phyloP scores from a whole-genome alignment of 2,113 vertebrate genomes.

The Nesoenas mayeri region DNA sequence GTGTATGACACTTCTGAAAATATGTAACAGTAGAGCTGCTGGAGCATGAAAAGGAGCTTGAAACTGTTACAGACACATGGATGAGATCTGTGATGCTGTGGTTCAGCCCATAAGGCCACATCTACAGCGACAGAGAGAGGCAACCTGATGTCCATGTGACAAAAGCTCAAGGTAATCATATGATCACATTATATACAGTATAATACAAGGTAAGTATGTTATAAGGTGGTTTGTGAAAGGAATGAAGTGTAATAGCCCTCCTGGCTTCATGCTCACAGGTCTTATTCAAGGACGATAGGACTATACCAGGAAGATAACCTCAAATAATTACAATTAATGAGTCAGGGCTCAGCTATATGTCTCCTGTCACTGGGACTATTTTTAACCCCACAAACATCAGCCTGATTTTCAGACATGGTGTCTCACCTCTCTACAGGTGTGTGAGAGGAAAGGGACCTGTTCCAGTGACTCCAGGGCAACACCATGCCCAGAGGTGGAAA shows the following conservation, averaged over 20 bases:
- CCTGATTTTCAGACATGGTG: background rate
- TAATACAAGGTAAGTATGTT: background rate
- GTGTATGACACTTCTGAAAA: background rate
- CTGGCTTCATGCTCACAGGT: background rate
- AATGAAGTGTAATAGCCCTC: background rate
- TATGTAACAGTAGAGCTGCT: background rate
- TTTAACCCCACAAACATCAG: background rate
- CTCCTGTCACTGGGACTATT: background rate
- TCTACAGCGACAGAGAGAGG: background rate
- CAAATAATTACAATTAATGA: background rate
- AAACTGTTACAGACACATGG: background rate
- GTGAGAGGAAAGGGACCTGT: background rate
- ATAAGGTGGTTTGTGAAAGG: background rate
- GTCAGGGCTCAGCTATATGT: background rate
- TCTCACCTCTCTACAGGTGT: background rate
- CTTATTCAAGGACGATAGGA: background rate
- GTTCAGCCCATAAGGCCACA: background rate
- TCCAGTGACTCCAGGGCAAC: background rate
- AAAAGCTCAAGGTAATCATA: background rate
- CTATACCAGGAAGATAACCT: background rate
- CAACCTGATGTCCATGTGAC: background rate
- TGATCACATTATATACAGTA: background rate
- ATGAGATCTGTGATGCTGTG: background rate
- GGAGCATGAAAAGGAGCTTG: background rate
- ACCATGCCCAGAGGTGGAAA: background rate